Conservation (phyloP, 2,797 vertebrate genomes). For the Podarcis siculus region DNA sequence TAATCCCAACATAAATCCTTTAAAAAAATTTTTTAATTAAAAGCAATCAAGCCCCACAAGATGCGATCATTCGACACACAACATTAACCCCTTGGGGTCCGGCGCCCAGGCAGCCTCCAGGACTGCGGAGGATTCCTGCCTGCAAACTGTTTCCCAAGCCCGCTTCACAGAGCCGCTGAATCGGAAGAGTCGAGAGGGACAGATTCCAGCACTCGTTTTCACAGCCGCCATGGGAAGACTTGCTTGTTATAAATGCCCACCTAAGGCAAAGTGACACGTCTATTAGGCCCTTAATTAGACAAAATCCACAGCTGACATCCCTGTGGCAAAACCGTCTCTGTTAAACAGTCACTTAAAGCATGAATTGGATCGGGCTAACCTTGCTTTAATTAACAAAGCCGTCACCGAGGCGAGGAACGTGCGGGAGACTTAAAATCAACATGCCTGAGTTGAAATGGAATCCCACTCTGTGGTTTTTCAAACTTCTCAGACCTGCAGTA, state of each 20-base stretch:
- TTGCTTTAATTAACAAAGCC: background rate
- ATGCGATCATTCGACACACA: constrained; percentile 56
- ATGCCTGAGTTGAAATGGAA: background rate
- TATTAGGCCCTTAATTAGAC: constrained; percentile 32
- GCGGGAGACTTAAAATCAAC: background rate
- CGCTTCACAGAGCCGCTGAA: too few species aligned
- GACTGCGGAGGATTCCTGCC: constrained; percentile 42
- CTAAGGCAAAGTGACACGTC: background rate
- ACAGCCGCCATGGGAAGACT: constrained; percentile 1
- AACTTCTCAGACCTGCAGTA: too few species aligned
- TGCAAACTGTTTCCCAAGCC: constrained; percentile 16
- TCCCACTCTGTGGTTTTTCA: background rate
- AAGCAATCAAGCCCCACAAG: constrained; percentile 67
- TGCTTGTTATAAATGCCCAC: constrained; percentile 12
- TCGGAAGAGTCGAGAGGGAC: background rate
- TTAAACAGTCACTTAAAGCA: constrained; percentile 32
- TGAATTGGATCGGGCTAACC: background rate
- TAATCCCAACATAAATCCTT: constrained; percentile 77
- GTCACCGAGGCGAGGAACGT: background rate
- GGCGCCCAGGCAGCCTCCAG: constrained; percentile 20
- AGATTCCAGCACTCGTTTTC: constrained; percentile 26
- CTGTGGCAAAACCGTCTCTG: constrained; percentile 32
- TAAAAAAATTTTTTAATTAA: constrained; percentile 75
- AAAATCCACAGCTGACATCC: constrained; percentile 42
- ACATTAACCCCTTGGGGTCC: constrained; percentile 59